Evolutionary conservation across 2,113 vertebrate species (phyloP), one percentile per base, ranked within the genome.

Genomic region (Pholis gunnellus): DNA sequence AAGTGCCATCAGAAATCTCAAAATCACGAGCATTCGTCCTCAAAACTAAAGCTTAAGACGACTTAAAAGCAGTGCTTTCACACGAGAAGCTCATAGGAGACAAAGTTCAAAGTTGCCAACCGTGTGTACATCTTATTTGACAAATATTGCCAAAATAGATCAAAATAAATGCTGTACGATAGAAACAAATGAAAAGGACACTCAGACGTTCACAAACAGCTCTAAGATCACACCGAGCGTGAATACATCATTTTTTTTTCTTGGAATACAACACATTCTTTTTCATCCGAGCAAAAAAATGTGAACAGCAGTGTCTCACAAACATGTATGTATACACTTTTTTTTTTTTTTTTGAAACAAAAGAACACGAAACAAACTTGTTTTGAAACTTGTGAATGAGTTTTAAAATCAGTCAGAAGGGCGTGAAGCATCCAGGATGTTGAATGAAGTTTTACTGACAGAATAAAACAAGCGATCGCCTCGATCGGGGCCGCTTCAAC

Each of bases 371-470:
- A 40, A 29, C 52, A 84, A 72, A 72, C 60, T 34, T 66, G 17
- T 29, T 79, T 81, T 59, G 54, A 10, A 76, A 70, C 38, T 29
- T 17, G 31, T 61, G 57, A 68, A 31, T 77, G n/a, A 31, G 34
- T 34, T 40, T 69, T 73, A 88, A 89, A 90, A 86, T 75, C 78
- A 72, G 72, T 67, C 69, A 57, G 78, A 70, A 42, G 69, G 69
- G 50, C 54, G 60, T 48, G 59, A 68, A 67, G 60, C 61, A 11
- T 72, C 72, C 2, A 36, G 69, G 54, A 72, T 63, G 59, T 60
- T 25, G 52, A 7, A 67, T 22, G 4, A 60, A 78, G 59, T 52
- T 59, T n/a, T 5, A 46, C 6, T 2, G 13, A 63, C 36, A 31
- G 42, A 56, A 64, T 63, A 72, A 64, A 77, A 80, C 5, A 36